Percentiles rank a stretch among this genome's conserved stretches.
Evolutionary conservation across 1,140 invertebrate species (phyloP).

Genomic region (Proctacanthus coquilletti): DNA sequence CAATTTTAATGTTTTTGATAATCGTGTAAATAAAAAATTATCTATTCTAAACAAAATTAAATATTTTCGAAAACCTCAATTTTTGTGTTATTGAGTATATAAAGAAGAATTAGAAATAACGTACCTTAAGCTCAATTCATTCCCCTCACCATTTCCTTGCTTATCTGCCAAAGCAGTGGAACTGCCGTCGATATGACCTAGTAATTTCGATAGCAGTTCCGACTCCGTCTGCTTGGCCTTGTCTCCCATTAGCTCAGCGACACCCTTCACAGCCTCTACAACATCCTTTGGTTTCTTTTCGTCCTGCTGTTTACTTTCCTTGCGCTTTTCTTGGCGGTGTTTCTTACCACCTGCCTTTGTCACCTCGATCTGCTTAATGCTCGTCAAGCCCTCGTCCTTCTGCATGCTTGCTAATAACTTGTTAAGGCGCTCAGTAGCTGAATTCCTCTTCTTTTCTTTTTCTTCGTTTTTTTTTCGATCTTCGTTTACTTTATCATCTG

Average conservation of each 20-base stretch:
- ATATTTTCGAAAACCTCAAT: no score
- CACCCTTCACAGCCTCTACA: constrained; percentile 45
- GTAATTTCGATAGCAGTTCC: constrained; percentile 54
- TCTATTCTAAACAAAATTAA: no score
- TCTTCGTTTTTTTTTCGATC: not conserved
- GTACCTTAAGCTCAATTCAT: constrained; percentile 23
- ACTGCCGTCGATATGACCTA: constrained; percentile 32
- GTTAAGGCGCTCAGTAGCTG: constrained; percentile 20
- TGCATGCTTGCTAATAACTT: constrained; percentile 21
- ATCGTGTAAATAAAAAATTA: no score
- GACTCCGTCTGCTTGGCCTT: constrained; percentile 49
- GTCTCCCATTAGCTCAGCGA: constrained; percentile 50
- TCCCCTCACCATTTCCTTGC: constrained; percentile 7
- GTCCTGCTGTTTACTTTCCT: constrained; percentile 8
- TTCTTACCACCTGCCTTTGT: constrained; percentile 17
- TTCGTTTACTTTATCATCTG: not conserved
- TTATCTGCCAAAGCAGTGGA: constrained; percentile 19
- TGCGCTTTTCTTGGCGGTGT: constrained; percentile 16
- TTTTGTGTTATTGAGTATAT: no score
- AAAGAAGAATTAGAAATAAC: constrained; percentile 6
- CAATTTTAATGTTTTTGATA: no score
- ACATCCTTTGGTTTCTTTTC: constrained; percentile 11
- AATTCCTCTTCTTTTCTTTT: constrained; percentile 9
- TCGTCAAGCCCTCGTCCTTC: constrained; percentile 11
- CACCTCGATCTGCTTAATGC: constrained; percentile 10